These are phyloP conservation scores for Parus major DNA, from an alignment of 2,113 vertebrate species.

Conservation along the genomic window DNA sequence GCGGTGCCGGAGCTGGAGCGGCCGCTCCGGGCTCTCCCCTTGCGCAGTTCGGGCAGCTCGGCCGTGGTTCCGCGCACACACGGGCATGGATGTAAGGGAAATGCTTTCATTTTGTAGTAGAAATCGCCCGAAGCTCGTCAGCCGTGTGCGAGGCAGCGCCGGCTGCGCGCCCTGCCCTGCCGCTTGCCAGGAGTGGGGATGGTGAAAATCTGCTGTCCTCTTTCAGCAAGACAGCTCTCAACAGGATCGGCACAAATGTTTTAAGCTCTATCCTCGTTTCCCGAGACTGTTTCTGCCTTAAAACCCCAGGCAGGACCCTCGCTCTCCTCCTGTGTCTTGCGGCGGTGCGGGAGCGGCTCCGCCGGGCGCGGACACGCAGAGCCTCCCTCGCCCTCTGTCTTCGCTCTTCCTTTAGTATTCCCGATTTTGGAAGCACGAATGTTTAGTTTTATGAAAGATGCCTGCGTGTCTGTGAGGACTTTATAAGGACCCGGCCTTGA, in stretches of 20 bases:
- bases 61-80: not conserved
- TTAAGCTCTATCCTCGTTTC: not conserved
- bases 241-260: not conserved
- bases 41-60: not conserved
- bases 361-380: not conserved
- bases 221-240: not conserved
- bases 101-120: not conserved
- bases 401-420: not conserved
- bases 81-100: not conserved
- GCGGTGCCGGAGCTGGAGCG: not conserved
- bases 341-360: not conserved
- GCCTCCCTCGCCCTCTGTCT: not conserved
- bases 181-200: not conserved
- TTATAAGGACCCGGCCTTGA: fast-evolving
- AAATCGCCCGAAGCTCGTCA: not conserved
- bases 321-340: too few species aligned
- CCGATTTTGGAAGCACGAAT: not conserved
- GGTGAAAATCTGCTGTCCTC: not conserved
- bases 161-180: not conserved
- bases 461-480: not conserved
- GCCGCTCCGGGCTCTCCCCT: not conserved
- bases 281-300: not conserved
- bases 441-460: not conserved
- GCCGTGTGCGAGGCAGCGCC: not conserved
- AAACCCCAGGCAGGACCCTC: not conserved